Evolutionary conservation across 1,140 invertebrate genomes (phyloP).

Genomic region (Trigoniulus corallinus): DNA sequence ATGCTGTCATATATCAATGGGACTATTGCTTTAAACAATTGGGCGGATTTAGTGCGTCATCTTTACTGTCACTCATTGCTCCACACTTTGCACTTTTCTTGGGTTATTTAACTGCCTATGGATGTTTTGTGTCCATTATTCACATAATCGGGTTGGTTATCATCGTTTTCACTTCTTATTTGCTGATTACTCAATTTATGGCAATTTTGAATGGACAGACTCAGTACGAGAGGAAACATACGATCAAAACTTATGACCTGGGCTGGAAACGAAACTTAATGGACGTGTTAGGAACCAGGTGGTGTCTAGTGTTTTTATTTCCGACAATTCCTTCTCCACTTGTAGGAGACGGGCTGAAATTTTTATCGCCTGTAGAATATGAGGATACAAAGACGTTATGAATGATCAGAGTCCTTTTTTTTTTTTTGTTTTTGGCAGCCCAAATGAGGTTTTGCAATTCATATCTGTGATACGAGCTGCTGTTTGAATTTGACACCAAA

Average conservation of each 20-base stretch:
- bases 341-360: constrained; percentile 13
- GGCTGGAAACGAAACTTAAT: constrained; percentile 11
- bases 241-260: constrained; percentile 10
- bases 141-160: constrained; percentile 7
- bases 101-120: constrained; percentile 11
- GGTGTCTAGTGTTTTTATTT: constrained; percentile 11
- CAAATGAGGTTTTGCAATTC: no score
- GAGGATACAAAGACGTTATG: no score
- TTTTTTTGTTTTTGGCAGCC: no score
- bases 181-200: constrained; percentile 5
- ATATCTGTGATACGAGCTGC: no score
- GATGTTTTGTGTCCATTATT: constrained; percentile 11
- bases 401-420: no score
- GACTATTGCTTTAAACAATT: constrained; percentile 9
- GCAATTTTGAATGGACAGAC: constrained; percentile 13
- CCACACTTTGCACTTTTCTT: constrained; percentile 14
- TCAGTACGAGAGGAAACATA: constrained; percentile 11
- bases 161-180: constrained; percentile 6
- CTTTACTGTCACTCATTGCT: constrained; percentile 10
- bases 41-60: constrained; percentile 9
- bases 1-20: constrained; percentile 8
- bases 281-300: constrained; percentile 12
- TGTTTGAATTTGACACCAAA: no score
- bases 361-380: not conserved
- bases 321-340: constrained; percentile 10